Conservation (phyloP, 2,888 invertebrate species). For the Heliothis peltigera region DNA sequence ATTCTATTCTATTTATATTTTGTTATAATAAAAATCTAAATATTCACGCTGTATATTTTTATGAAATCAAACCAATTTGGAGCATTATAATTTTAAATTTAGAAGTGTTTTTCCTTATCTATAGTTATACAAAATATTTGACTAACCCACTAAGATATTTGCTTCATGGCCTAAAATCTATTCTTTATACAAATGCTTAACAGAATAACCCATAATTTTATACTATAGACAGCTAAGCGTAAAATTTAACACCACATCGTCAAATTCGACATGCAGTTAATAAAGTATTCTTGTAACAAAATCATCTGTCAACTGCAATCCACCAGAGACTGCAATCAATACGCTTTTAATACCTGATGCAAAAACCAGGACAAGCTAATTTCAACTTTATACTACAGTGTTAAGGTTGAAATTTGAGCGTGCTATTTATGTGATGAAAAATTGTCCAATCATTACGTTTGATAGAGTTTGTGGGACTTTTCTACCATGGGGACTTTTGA, state of each 20-base stretch:
- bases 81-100: too few species aligned
- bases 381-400: neutral
- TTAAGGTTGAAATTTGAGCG: slow-evolving; percentile 45
- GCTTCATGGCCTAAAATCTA: neutral
- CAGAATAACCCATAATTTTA: slow-evolving; percentile 32
- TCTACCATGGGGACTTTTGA: slow-evolving; percentile 41
- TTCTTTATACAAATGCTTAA: slow-evolving; percentile 4
- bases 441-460: slow-evolving; percentile 66
- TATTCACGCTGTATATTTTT: too few species aligned
- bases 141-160: too few species aligned
- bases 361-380: slow-evolving; percentile 7
- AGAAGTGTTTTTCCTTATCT: too few species aligned
- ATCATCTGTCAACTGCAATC: slow-evolving; percentile 64
- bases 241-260: slow-evolving; percentile 49
- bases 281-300: slow-evolving; percentile 51
- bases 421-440: slow-evolving; percentile 23
- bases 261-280: slow-evolving; percentile 52
- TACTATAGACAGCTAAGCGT: slow-evolving; percentile 44
- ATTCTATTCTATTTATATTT: too few species aligned
- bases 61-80: too few species aligned
- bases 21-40: too few species aligned
- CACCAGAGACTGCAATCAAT: slow-evolving; percentile 43
- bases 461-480: slow-evolving; percentile 61
- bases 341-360: slow-evolving; percentile 1
- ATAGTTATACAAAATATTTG: too few species aligned